Percentiles rank a stretch among this genome's conserved stretches.
Evolutionary conservation across 1,140 invertebrate species (phyloP).

Genomic region (Trichonephila clavata): DNA sequence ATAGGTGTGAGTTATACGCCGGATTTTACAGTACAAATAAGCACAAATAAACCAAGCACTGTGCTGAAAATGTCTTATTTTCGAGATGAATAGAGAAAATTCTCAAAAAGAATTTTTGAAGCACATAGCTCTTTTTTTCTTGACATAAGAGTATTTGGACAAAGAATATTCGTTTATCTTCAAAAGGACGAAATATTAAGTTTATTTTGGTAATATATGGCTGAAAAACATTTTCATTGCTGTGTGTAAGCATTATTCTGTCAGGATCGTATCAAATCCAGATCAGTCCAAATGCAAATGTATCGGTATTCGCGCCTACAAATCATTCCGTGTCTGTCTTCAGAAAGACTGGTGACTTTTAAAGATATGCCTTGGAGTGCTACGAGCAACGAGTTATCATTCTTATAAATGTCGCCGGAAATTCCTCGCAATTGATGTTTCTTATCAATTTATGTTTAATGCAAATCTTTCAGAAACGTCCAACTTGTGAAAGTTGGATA

Average conservation of each 20-base stretch:
- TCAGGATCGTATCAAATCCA: not conserved
- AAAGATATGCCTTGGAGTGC: not conserved
- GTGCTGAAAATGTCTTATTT: too few species aligned
- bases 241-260: not conserved
- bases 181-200: not conserved
- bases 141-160: too few species aligned
- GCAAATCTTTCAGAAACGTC: slow-evolving; percentile 8
- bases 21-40: too few species aligned
- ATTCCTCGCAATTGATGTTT: slow-evolving; percentile 40
- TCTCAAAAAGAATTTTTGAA: too few species aligned
- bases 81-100: too few species aligned
- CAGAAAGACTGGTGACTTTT: not conserved
- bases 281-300: not conserved
- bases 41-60: too few species aligned
- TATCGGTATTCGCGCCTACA: not conserved
- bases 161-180: too few species aligned
- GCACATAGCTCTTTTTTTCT: too few species aligned
- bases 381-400: not conserved
- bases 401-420: slow-evolving; percentile 17
- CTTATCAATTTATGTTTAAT: slow-evolving; percentile 52
- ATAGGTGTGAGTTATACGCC: too few species aligned
- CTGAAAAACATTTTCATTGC: not conserved
- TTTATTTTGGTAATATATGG: not conserved
- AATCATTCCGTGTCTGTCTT: not conserved
- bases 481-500: not conserved